Conservation (phyloP, 2,797 vertebrate species). For the Leptoclinus maculatus region DNA sequence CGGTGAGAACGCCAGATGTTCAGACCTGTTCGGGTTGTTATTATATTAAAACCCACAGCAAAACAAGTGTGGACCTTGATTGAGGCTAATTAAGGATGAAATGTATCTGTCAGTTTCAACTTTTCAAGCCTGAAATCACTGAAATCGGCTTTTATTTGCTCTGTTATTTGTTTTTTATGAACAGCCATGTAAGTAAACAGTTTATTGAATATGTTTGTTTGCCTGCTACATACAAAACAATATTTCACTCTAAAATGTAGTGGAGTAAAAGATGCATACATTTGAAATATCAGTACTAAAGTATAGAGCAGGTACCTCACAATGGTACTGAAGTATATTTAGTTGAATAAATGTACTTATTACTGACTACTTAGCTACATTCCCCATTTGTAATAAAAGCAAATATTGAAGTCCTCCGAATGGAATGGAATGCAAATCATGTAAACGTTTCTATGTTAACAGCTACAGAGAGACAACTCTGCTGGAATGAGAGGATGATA, state of each 20-base stretch:
- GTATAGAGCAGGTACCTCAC: not conserved
- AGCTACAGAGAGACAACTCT: not conserved
- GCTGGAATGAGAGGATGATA: not conserved
- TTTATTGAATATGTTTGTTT: not conserved
- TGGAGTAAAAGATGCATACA: too few relatives aligned
- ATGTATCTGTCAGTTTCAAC: not conserved
- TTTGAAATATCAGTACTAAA: not conserved
- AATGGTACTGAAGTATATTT: not conserved
- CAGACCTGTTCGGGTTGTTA: conserved; percentile 8
- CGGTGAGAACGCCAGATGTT: conserved; percentile 27
- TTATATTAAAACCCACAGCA: conserved; percentile 25
- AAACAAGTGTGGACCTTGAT: conserved; percentile 12
- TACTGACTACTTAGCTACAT: not conserved
- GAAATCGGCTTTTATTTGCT: conserved; percentile 1
- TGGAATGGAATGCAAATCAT: not conserved
- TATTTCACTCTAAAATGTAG: not conserved
- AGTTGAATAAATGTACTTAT: not conserved
- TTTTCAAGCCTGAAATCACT: not conserved
- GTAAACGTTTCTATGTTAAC: not conserved
- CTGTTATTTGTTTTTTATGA: not conserved
- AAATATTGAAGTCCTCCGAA: not conserved
- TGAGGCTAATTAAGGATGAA: conserved; percentile 24
- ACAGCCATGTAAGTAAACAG: not conserved
- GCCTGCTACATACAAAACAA: not conserved
- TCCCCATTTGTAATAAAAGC: not conserved